Evolutionary conservation across 2,888 invertebrate species (phyloP), one percentile per base, ranked within the genome.

Genomic region (Leucania comma): DNA sequence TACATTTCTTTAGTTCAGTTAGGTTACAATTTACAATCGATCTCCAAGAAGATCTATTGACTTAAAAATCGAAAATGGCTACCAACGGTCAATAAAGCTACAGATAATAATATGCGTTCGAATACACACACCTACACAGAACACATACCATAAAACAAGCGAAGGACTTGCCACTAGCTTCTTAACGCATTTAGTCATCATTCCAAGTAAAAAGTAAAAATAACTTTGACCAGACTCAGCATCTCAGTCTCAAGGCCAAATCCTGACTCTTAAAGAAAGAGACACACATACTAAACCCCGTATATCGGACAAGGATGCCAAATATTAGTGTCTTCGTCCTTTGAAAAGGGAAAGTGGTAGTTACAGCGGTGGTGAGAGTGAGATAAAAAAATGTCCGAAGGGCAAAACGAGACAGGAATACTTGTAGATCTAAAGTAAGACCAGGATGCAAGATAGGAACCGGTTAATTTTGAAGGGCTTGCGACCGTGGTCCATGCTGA

Each of bases 331-430:
- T 94, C 95, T 95, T 95, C 96, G 95, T 95, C 95, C 95, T 95
- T 95, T 95, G 90, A 95, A 96, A 95, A 96, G 95, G 96, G 96
- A 96, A 96, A 95, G 96, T 96, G 95, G 93, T 94, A 93, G 90
- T 92, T 89, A 87, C 81, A 89, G 89, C 92, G 89, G 88, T 90
- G 92, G 95, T 90, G 93, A 95, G 95, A 95, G 95, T 95, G 95
- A 95, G 95, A 95, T 93, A 92, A 94, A 95, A 94, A 94, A 95
- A 94, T 93, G 88, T 86, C 92, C 93, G 92, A 93, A 93, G 93
- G 94, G 92, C 87, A 88, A 88, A 93, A 68, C 72, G 90, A 84
- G 94, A 93, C 58, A 75, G 88, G 46, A 78, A 83, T 85, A 88
- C 48, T 78, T 57, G 32, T 67, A 66, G 38, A 24, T 38, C 26